Conservation (phyloP, 1,140 invertebrate species). For the Druon quercuslanigerum region DNA sequence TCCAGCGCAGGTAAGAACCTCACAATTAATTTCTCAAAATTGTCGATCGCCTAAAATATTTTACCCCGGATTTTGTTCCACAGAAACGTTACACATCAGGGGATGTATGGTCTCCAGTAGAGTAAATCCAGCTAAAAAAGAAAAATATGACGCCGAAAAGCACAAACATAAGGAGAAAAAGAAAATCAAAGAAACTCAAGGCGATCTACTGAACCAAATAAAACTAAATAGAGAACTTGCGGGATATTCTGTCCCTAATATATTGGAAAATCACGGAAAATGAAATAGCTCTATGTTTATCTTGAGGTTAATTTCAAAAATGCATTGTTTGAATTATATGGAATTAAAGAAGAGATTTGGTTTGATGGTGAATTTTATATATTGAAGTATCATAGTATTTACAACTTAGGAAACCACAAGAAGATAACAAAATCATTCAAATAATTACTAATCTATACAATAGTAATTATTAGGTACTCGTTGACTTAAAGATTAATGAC, state of each 20-base stretch:
- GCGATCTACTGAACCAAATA: no score
- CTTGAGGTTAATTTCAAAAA: no score
- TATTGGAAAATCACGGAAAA: no score
- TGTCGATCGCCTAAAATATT: no score
- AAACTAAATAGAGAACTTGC: no score
- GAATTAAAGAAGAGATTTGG: no score
- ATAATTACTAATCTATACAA: neutral
- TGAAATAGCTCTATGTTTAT: no score
- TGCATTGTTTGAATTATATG: no score
- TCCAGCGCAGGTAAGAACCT: neutral
- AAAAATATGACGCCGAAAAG: neutral
- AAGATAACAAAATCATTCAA: neutral
- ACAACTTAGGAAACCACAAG: conserved; percentile 7
- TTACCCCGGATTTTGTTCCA: neutral
- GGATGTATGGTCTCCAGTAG: neutral
- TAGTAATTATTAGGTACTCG: no score
- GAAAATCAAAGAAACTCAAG: no score
- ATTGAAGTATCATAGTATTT: neutral
- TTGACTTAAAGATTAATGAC: no score
- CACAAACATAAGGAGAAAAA: neutral
- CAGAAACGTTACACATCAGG: neutral
- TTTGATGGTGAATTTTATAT: neutral
- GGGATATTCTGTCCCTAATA: no score
- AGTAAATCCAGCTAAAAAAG: neutral
- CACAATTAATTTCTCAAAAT: neutral